phyloP scores from a whole-genome alignment of 1,140 invertebrate genomes.

The Nebria ingens region DNA sequence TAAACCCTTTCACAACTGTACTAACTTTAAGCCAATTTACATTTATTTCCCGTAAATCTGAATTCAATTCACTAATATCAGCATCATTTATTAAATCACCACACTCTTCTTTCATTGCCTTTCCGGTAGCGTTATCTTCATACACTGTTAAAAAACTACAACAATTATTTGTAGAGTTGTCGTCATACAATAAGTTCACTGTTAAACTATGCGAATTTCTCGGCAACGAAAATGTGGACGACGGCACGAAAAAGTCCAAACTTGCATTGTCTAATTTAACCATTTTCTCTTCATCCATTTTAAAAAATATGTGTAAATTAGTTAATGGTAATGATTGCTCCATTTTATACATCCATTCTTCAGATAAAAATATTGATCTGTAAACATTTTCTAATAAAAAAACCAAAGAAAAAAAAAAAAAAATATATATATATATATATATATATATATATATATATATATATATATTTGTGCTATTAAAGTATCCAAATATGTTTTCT shows the following conservation, averaged over 20 bases:
- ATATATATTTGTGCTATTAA: too few relatives aligned
- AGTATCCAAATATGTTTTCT: too few relatives aligned
- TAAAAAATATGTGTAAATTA: background rate
- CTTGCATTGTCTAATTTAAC: background rate
- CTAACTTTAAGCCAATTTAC: background rate
- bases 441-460: background rate
- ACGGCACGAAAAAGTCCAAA: background rate
- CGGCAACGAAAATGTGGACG: background rate
- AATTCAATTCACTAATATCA: background rate
- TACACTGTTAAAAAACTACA: background rate
- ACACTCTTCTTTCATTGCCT: background rate
- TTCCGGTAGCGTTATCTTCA: background rate
- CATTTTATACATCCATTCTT: slow-evolving; percentile 6
- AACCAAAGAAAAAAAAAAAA: too few relatives aligned
- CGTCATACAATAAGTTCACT: background rate
- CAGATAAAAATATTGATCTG: slow-evolving; percentile 1
- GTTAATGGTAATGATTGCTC: background rate
- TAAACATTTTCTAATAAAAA: too few relatives aligned
- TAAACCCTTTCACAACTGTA: background rate
- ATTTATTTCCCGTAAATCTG: background rate
- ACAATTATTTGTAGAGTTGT: background rate
- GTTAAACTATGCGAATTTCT: background rate
- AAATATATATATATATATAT: background rate
- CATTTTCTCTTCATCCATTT: background rate
- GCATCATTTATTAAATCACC: background rate